These are phyloP conservation scores for Drosophila ambigua DNA, from an alignment of 1,140 invertebrate genomes.

Conservation along the genomic window DNA sequence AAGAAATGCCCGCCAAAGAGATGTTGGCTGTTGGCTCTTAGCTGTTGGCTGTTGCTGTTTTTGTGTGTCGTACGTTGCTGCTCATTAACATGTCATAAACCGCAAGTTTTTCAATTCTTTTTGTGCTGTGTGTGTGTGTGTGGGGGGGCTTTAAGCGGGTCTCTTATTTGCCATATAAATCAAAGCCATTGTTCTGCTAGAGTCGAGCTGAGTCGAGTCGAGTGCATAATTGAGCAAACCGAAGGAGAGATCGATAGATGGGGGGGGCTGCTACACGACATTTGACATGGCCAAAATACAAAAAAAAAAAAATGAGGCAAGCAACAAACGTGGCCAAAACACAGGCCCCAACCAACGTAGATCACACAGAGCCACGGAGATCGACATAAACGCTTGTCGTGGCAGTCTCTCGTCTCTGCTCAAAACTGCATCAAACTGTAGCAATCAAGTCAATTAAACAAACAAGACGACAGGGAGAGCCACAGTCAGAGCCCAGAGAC, in stretches of 20 bases:
- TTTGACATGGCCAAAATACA: slow-evolving; percentile 65
- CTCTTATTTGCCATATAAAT: slow-evolving; percentile 49
- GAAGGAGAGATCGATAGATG: too few relatives aligned
- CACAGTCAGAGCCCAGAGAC: neutral
- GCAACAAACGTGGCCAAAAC: slow-evolving; percentile 8
- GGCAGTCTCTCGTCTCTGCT: slow-evolving; percentile 21
- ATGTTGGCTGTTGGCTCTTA: neutral
- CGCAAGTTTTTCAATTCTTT: slow-evolving; percentile 48
- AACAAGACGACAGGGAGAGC: slow-evolving; percentile 55
- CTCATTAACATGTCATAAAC: slow-evolving; percentile 82
- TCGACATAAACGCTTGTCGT: slow-evolving; percentile 56
- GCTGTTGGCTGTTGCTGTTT: slow-evolving; percentile 1
- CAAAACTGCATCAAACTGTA: slow-evolving; percentile 58
- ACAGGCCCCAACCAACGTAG: slow-evolving; percentile 10
- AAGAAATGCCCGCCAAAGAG: slow-evolving; percentile 36
- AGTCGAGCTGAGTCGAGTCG: neutral
- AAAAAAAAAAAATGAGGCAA: slow-evolving; percentile 3
- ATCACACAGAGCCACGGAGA: slow-evolving; percentile 33
- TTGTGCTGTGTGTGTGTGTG: slow-evolving; percentile 13
- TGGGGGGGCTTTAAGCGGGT: slow-evolving; percentile 26
- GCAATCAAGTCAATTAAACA: slow-evolving; percentile 82
- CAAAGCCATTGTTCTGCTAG: slow-evolving; percentile 62
- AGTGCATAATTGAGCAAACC: slow-evolving; percentile 5
- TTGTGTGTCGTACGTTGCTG: slow-evolving; percentile 40
- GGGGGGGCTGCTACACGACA: slow-evolving; percentile 47